These are phyloP conservation scores for Drosophila helvetica DNA, from an alignment of 2,888 invertebrate genomes.

Conservation along the genomic window DNA sequence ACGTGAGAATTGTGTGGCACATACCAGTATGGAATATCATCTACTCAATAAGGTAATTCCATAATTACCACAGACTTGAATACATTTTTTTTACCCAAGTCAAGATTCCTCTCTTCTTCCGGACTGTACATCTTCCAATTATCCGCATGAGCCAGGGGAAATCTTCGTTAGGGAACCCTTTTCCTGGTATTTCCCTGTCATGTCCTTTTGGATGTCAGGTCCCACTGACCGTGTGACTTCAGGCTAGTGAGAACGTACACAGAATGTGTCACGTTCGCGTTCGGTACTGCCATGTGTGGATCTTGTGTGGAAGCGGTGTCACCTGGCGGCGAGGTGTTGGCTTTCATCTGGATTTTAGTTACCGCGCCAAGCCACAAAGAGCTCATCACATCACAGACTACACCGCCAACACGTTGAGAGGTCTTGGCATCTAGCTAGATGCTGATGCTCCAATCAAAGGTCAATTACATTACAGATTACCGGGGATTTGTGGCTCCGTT, in stretches of 20 bases:
- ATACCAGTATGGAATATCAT: background rate
- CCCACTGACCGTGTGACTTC: conserved; percentile 36
- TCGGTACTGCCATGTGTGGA: background rate
- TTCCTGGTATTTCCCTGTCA: background rate
- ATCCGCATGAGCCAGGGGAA: background rate
- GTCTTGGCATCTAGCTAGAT: conserved; percentile 42
- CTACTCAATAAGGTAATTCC: background rate
- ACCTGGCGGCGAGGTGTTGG: conserved; percentile 42
- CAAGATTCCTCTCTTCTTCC: background rate
- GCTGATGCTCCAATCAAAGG: conserved; percentile 59
- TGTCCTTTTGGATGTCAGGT: conserved; percentile 1
- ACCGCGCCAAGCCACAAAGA: conserved; percentile 13
- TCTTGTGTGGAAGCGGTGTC: conserved; percentile 2
- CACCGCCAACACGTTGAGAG: conserved; percentile 33
- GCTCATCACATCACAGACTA: conserved; percentile 39
- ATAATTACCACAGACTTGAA: background rate
- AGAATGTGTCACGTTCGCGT: conserved; percentile 38
- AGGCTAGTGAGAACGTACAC: conserved; percentile 14
- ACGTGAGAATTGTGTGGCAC: too few relatives aligned
- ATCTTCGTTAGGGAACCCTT: background rate
- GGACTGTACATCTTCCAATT: background rate
- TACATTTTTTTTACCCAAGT: accelerated
- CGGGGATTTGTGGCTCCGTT: conserved; percentile 43
- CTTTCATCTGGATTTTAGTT: conserved; percentile 45
- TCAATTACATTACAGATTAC: conserved; percentile 56